These are phyloP conservation scores for Manduca sexta DNA, from an alignment of 1,140 invertebrate genomes.

Conservation along the genomic window DNA sequence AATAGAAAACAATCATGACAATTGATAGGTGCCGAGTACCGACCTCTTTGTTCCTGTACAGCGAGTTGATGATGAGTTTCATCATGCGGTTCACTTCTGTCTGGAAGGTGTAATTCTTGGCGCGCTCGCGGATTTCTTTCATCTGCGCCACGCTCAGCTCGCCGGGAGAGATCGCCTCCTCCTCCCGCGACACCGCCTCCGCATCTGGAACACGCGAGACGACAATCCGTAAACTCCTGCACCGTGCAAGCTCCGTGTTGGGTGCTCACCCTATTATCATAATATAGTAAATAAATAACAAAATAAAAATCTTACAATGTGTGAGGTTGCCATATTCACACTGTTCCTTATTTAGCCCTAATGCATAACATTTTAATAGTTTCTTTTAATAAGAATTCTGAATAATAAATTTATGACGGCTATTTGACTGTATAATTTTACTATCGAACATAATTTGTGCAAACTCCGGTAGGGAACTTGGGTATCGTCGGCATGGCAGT, in stretches of 20 bases:
- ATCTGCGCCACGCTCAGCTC: conserved; percentile 95
- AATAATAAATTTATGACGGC: too few relatives aligned
- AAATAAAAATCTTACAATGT: too few relatives aligned
- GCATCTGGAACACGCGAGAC: conserved; percentile 74
- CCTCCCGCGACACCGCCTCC: conserved; percentile 88
- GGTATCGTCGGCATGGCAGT: background rate
- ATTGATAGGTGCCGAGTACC: background rate
- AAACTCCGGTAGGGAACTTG: background rate
- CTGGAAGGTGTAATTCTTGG: conserved; percentile 96
- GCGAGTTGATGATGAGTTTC: conserved; percentile 99
- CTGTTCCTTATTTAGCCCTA: too few relatives aligned
- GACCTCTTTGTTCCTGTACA: conserved; percentile 98
- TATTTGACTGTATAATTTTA: too few relatives aligned
- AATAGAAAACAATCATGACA: too few relatives aligned
- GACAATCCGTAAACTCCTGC: background rate
- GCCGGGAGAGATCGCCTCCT: conserved; percentile 98
- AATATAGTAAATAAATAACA: too few relatives aligned
- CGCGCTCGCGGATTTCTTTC: conserved; percentile 91
- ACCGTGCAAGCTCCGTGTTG: too few relatives aligned
- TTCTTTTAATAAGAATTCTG: too few relatives aligned
- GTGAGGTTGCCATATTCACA: too few relatives aligned
- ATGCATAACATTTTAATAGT: too few relatives aligned
- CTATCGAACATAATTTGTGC: too few relatives aligned
- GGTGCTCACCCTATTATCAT: too few relatives aligned
- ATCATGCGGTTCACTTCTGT: conserved; percentile 99